phyloP scores from a whole-genome alignment of 1,140 invertebrate species.

The Acromyrmex heyeri region DNA sequence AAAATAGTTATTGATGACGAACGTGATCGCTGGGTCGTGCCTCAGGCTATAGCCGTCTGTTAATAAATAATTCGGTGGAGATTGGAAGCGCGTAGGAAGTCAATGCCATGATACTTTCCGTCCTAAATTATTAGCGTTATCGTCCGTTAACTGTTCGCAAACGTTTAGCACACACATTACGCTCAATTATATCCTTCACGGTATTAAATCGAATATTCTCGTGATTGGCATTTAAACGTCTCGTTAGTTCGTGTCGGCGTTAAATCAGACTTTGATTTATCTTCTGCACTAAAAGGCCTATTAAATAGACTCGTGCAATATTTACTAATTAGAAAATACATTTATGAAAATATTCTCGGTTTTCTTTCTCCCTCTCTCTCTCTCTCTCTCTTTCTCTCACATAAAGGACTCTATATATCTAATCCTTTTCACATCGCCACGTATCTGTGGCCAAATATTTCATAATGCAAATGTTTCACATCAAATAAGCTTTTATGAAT shows the following conservation, averaged over 20 bases:
- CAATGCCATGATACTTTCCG: conserved; percentile 38
- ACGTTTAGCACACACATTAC: conserved; percentile 19
- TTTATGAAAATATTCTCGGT: neutral
- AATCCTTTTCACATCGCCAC: neutral
- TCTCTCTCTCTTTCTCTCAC: too few relatives aligned
- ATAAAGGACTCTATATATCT: conserved; percentile 6
- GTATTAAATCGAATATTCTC: conserved; percentile 20
- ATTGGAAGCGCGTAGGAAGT: conserved; percentile 54
- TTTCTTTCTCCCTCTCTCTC: too few relatives aligned
- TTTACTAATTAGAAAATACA: neutral
- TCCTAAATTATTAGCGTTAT: conserved; percentile 53
- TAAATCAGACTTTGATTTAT: neutral
- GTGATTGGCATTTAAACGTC: neutral
- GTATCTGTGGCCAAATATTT: conserved; percentile 15
- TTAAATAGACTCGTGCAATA: neutral
- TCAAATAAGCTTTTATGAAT: neutral
- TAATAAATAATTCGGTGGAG: conserved; percentile 56
- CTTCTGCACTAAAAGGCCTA: neutral
- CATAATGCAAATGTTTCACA: neutral
- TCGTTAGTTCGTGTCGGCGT: neutral
- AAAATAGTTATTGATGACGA: conserved; percentile 64
- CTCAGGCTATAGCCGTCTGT: conserved; percentile 43
- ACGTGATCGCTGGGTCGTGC: conserved; percentile 48
- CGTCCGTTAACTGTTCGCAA: neutral
- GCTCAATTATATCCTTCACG: neutral